Conservation (phyloP, 2,797 vertebrate species). For the Mus minutoides region DNA sequence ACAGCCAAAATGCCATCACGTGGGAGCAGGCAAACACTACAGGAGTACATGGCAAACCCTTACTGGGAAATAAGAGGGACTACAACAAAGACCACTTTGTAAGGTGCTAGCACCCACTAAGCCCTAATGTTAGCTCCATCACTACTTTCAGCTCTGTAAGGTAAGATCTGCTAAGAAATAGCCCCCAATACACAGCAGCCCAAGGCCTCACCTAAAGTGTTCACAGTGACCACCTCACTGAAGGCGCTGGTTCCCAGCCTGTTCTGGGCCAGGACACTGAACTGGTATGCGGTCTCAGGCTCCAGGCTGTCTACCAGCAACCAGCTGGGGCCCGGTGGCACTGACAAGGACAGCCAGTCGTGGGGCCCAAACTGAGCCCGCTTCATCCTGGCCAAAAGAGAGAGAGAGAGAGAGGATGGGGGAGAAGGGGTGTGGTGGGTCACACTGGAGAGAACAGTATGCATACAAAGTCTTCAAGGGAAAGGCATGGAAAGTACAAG, state of each 20-base stretch:
- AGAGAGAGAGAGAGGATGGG: slow-evolving; percentile 67
- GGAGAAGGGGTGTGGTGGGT: slow-evolving; percentile 74
- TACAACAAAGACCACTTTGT: no score
- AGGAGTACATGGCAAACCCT: neutral
- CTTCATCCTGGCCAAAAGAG: slow-evolving; percentile 92
- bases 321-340: slow-evolving; percentile 94
- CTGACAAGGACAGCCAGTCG: slow-evolving; percentile 98
- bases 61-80: neutral
- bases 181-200: accelerated
- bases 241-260: slow-evolving; percentile 99
- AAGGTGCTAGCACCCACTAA: neutral
- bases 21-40: neutral
- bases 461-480: slow-evolving; percentile 3
- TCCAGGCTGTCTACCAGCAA: slow-evolving; percentile 96
- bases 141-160: accelerated
- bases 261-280: slow-evolving; percentile 99
- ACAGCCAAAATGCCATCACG: neutral
- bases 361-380: slow-evolving; percentile 97
- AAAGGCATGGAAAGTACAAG: neutral
- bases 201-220: slow-evolving; percentile 93
- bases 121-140: no score
- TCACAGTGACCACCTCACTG: slow-evolving; percentile 99
- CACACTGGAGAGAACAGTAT: slow-evolving; percentile 55
- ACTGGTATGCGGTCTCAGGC: slow-evolving; percentile 98
- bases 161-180: neutral